Evolutionary conservation across 2,888 invertebrate species (phyloP).

Genomic region (Sphaerophoria taeniata): DNA sequence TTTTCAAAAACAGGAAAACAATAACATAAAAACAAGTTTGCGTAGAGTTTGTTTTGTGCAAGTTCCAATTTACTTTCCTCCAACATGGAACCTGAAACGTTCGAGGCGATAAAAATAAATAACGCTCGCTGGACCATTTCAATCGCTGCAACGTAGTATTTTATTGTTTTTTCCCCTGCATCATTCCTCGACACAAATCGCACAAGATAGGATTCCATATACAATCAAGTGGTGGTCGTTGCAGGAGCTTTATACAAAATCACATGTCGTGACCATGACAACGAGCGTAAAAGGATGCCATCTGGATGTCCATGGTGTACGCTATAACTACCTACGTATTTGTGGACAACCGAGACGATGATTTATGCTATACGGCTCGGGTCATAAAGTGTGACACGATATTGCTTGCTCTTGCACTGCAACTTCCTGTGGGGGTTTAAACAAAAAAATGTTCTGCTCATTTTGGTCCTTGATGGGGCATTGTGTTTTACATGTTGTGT

Average conservation of each 20-base stretch:
- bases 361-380: slow-evolving; percentile 25
- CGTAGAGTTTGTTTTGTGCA: not conserved
- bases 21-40: slow-evolving; percentile 12
- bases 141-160: slow-evolving; percentile 19
- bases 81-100: slow-evolving; percentile 20
- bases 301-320: not conserved
- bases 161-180: not conserved
- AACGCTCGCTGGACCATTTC: slow-evolving; percentile 45
- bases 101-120: slow-evolving; percentile 44
- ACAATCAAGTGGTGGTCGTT: slow-evolving; percentile 44
- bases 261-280: slow-evolving; percentile 7
- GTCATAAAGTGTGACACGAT: slow-evolving; percentile 11
- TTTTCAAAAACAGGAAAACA: no score
- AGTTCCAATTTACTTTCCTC: slow-evolving; percentile 19
- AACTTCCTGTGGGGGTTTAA: not conserved
- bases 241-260: not conserved
- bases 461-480: not conserved
- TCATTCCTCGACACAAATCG: not conserved
- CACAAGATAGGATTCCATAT: slow-evolving; percentile 42
- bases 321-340: not conserved
- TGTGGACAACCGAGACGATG: not conserved
- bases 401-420: not conserved
- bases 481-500: not conserved
- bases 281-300: slow-evolving; percentile 11
- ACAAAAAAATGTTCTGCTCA: not conserved